phyloP scores from a whole-genome alignment of 2,888 invertebrate species.

The Rosalia funebris region DNA sequence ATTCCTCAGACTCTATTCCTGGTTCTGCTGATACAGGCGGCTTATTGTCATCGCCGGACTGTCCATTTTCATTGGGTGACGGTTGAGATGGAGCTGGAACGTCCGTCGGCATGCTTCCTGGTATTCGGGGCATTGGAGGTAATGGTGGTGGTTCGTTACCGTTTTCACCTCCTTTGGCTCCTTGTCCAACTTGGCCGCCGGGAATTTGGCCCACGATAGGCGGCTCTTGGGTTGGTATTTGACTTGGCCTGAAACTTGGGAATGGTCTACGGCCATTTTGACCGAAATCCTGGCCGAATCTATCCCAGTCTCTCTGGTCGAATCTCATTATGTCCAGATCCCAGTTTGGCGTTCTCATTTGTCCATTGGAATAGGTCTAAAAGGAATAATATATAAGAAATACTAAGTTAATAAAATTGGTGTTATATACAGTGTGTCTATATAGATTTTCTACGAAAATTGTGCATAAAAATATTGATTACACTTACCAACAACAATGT shows the following conservation, averaged over 20 bases:
- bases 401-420: no score
- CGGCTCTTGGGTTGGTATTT: background rate
- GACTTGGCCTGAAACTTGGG: background rate
- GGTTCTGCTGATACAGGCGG: no score
- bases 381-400: no score
- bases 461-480: no score
- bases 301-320: background rate
- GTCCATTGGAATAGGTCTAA: constrained; percentile 1
- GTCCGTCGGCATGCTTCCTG: background rate
- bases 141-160: background rate
- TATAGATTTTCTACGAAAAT: no score
- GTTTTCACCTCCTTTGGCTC: background rate
- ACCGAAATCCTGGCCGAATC: background rate
- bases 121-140: background rate
- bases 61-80: background rate
- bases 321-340: background rate
- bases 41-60: no score
- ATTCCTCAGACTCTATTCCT: no score
- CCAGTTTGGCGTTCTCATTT: constrained; percentile 8
- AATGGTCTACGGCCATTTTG: background rate
- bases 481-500: no score
- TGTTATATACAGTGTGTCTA: no score
- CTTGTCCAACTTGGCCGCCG: background rate
- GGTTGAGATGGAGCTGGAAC: background rate
- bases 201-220: background rate